phyloP scores from a whole-genome alignment of 2,113 vertebrate species.

The Gadus macrocephalus region DNA sequence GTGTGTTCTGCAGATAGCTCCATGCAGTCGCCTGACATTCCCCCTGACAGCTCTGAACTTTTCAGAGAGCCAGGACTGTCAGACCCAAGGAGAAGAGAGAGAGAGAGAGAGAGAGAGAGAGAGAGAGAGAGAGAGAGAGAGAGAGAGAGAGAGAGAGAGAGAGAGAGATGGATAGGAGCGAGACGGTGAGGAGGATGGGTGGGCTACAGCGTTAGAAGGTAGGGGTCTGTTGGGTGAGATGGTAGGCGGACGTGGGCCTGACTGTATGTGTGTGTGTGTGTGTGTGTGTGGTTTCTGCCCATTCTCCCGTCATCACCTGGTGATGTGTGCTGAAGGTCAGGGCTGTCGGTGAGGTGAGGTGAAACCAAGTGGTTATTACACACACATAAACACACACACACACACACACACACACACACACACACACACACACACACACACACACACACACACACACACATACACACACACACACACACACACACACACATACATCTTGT shows the following conservation, averaged over 20 bases:
- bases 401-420: too few relatives aligned
- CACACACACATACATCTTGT: constrained; percentile 2
- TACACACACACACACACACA: constrained; percentile 2
- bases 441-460: neutral
- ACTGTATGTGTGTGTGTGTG: constrained; percentile 32
- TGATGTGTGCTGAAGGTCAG: constrained; percentile 83
- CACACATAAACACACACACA: constrained; percentile 5
- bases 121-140: constrained; percentile 33
- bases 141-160: constrained; percentile 11
- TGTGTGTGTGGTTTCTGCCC: constrained; percentile 55
- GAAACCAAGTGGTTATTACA: constrained; percentile 32
- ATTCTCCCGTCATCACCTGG: constrained; percentile 79
- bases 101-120: neutral
- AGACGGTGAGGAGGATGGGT: constrained; percentile 53
- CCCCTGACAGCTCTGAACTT: constrained; percentile 96
- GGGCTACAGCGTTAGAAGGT: constrained; percentile 62
- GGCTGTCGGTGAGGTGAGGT: constrained; percentile 61
- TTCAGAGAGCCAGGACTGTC: constrained; percentile 80
- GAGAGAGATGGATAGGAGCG: constrained; percentile 1
- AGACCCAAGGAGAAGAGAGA: constrained; percentile 39
- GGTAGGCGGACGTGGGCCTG: constrained; percentile 33
- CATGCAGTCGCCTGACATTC: constrained; percentile 78
- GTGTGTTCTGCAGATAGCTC: constrained; percentile 70
- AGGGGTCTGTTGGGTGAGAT: constrained; percentile 29
- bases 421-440: too few relatives aligned